phyloP scores from a whole-genome alignment of 2,888 invertebrate species.

The Bhutanitis thaidina region DNA sequence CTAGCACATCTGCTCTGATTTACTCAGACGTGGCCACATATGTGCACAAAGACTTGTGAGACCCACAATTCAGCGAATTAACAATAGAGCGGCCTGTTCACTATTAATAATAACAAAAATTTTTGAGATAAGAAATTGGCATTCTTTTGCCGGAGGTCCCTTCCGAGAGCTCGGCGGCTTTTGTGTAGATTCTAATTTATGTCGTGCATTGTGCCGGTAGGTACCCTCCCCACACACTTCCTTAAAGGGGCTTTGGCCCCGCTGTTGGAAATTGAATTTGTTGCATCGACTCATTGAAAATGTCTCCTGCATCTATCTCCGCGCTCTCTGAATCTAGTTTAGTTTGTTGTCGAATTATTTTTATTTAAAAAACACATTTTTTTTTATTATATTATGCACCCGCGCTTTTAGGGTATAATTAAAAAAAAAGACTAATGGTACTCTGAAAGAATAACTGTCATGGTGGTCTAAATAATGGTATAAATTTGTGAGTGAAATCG shows the following conservation, averaged over 20 bases:
- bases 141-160: constrained; percentile 73
- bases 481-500: no score
- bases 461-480: no score
- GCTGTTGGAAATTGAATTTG: constrained; percentile 63
- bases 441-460: no score
- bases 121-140: constrained; percentile 73
- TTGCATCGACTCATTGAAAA: constrained; percentile 66
- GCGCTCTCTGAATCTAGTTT: constrained; percentile 18
- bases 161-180: constrained; percentile 70
- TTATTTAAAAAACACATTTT: not conserved
- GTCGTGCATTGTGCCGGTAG: constrained; percentile 70
- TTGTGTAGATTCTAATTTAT: constrained; percentile 79
- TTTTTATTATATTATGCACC: no score
- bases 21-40: constrained; percentile 39
- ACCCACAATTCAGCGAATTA: constrained; percentile 54
- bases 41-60: constrained; percentile 47
- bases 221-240: constrained; percentile 73
- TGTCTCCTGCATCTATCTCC: constrained; percentile 45
- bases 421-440: no score
- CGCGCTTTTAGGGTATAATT: no score
- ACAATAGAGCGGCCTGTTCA: constrained; percentile 59
- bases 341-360: constrained; percentile 12
- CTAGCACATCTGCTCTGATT: constrained; percentile 72
- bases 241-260: constrained; percentile 62
- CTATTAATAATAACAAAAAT: constrained; percentile 69